These are phyloP conservation scores for Urocynchramus pylzowi DNA, from an alignment of 2,113 vertebrate genomes.

Conservation along the genomic window DNA sequence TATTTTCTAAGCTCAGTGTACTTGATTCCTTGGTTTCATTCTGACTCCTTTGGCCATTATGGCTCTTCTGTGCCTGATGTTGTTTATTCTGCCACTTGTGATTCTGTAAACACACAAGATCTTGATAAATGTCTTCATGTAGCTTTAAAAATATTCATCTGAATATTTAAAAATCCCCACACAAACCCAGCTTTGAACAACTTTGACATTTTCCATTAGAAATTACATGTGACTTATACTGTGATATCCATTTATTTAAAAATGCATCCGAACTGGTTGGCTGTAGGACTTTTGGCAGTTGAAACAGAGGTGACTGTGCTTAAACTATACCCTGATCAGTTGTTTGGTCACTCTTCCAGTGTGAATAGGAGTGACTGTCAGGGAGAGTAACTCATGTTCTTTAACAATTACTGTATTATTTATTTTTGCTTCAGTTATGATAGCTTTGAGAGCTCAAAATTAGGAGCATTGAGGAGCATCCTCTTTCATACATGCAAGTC, in stretches of 20 bases:
- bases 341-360: not conserved
- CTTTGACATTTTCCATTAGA: not conserved
- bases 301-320: not conserved
- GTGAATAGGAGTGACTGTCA: not conserved
- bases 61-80: not conserved
- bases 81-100: not conserved
- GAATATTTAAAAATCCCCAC: not conserved
- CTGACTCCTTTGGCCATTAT: not conserved
- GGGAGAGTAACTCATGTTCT: not conserved
- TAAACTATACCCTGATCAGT: not conserved
- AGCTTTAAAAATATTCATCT: not conserved
- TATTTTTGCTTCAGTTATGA: not conserved
- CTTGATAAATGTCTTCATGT: not conserved
- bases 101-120: not conserved
- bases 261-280: not conserved
- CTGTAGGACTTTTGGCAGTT: rapidly evolving
- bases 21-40: not conserved
- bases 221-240: not conserved
- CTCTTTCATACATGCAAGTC: not conserved
- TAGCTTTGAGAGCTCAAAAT: not conserved
- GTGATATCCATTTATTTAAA: not conserved
- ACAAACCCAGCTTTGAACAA: not conserved
- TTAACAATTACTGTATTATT: not conserved
- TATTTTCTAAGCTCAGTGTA: not conserved
- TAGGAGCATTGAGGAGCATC: not conserved